Evolutionary conservation across 2,113 vertebrate genomes (phyloP), one percentile per base, ranked within the genome.

Genomic region (Bubo bubo): DNA sequence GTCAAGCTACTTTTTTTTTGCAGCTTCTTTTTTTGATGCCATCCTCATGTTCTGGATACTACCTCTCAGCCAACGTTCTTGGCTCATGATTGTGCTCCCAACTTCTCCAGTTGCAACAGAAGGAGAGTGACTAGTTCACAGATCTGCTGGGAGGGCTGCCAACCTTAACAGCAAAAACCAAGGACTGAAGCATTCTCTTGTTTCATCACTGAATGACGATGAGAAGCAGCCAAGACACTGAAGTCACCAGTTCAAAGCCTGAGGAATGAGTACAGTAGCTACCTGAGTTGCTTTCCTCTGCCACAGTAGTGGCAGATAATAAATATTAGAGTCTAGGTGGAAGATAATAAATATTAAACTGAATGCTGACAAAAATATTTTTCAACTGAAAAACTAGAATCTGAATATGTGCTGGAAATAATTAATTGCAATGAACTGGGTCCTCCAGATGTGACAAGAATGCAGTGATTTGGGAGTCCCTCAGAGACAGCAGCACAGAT

Each of bases 401-500:
- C 58, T 82, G 66, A 91, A 60, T 90, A 86, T 56, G 73, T 24
- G 20, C 62, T 95, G 76, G 81, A 96, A 96, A 82, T 73, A 96
- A 92, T 90, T 93, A 82, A 6, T 95, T 93, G 95, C 96, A 94
- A 58, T 41, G 71, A 86, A 73, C 66, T 79, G 27, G 53, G 58
- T 76, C 41, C 22, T 96, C 92, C 96, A 96, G 93, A 97, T 96
- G 96, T 76, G 95, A 94, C 58, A 95, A 91, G 74, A 96, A 96
- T 62, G 92, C 93, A 93, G 74, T 58, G 90, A 88, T 92, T 32
- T 82, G 66, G 70, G 77, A 94, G 58, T 66, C 53, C 66, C 93
- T 92, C 53, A 50, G 85, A 82, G 58, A 91, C 43, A 91, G 62
- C 49, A 93, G 84, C 53, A 96, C 92, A 96, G 85, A 95, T 88